Evolutionary conservation across 1,140 invertebrate genomes (phyloP).

Genomic region (Orchesella cincta): DNA sequence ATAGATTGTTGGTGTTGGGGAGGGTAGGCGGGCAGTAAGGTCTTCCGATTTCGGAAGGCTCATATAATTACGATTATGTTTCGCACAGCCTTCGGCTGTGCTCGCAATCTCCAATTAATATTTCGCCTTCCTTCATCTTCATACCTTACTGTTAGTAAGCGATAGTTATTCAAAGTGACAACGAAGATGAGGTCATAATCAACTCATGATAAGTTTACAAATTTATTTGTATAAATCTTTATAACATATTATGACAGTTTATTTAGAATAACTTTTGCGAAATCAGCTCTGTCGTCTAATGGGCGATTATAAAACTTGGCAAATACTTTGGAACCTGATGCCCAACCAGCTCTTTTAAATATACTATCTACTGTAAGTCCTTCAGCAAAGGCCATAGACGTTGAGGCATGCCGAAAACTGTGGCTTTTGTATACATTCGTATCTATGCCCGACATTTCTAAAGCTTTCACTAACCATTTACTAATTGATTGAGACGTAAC

Average conservation of each 20-base stretch:
- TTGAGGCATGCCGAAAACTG: conserved; percentile 6
- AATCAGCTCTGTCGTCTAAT: background rate
- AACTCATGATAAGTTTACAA: background rate
- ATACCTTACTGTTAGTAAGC: too few species aligned
- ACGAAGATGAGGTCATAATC: background rate
- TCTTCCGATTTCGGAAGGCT: conserved; percentile 11
- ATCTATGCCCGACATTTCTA: conserved; percentile 1
- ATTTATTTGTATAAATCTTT: background rate
- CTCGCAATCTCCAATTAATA: too few species aligned
- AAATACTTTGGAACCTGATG: background rate
- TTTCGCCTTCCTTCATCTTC: too few species aligned
- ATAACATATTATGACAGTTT: background rate
- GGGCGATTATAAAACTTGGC: conserved; percentile 15
- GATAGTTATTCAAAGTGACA: background rate
- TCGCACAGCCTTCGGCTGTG: too few species aligned
- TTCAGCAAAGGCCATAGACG: background rate
- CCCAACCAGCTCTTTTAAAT: conserved; percentile 1
- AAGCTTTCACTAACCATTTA: background rate
- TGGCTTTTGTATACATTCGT: background rate
- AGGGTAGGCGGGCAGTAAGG: background rate
- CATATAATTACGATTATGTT: background rate
- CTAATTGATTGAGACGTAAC: background rate
- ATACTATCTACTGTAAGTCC: conserved; percentile 3
- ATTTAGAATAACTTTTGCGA: background rate
- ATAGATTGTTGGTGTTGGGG: too few species aligned